Conservation (phyloP, 2,888 invertebrate species). For the Caenorhabditis macrosperma region DNA sequence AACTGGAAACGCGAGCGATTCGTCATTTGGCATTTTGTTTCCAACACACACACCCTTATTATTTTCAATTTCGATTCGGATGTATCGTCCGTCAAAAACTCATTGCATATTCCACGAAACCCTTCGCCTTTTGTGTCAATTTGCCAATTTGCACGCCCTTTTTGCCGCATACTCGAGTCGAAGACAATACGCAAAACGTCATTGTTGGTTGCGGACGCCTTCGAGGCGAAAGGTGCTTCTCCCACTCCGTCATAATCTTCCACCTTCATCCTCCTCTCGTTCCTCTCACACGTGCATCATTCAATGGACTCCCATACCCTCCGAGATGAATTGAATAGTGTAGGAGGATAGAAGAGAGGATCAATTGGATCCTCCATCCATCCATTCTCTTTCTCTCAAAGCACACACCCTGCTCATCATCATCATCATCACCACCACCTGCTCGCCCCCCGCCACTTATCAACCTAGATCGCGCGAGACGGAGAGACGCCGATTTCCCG, state of each 20-base stretch:
- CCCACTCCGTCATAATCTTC: neutral
- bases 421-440: conserved; percentile 34
- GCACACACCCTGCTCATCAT: conserved; percentile 21
- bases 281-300: neutral
- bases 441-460: conserved; percentile 41
- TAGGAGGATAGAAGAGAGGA: conserved; percentile 13
- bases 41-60: too few species aligned
- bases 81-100: neutral
- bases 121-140: conserved; percentile 13
- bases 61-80: neutral
- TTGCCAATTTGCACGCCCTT: conserved; percentile 27
- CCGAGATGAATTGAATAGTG: conserved; percentile 21
- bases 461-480: conserved; percentile 18
- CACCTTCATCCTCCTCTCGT: neutral
- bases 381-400: conserved; percentile 15
- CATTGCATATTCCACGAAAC: conserved; percentile 28
- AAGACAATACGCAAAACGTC: conserved; percentile 24
- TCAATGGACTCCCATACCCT: conserved; percentile 13
- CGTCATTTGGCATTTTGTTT: too few species aligned
- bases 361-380: conserved; percentile 13
- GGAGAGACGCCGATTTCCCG: conserved; percentile 22
- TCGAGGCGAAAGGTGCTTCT: conserved; percentile 19
- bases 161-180: neutral
- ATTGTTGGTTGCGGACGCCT: neutral
- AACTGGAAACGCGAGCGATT: too few species aligned